Evolutionary conservation across 2,797 vertebrate species (phyloP).

Genomic region (Dipus sagitta): DNA sequence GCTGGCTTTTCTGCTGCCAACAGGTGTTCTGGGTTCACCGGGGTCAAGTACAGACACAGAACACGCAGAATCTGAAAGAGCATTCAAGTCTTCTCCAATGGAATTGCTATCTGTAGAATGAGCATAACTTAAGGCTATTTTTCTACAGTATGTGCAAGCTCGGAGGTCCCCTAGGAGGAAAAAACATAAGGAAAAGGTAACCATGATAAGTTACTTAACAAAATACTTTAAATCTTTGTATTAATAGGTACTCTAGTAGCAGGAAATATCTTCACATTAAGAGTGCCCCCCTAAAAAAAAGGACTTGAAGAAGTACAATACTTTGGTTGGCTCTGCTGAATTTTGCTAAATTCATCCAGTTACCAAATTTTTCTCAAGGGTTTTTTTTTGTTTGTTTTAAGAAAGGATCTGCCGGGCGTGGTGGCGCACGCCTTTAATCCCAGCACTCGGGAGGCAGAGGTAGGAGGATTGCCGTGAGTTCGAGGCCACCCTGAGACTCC

Average conservation of each 20-base stretch:
- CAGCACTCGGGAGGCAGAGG: too few species aligned
- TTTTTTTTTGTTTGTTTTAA: too few species aligned
- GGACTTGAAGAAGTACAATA: conserved; percentile 27
- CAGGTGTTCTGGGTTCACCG: conserved; percentile 95
- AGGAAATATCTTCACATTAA: conserved; percentile 50
- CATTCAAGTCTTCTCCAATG: conserved; percentile 96
- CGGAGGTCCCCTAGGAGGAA: conserved; percentile 93
- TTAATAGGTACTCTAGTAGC: conserved; percentile 50
- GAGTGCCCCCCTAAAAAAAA: neutral
- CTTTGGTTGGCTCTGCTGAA: conserved; percentile 23
- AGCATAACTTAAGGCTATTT: conserved; percentile 97
- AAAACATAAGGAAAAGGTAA: conserved; percentile 55
- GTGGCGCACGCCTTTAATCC: too few species aligned
- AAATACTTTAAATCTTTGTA: conserved; percentile 58
- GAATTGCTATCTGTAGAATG: conserved; percentile 96
- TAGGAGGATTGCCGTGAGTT: too few species aligned
- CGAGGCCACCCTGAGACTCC: too few species aligned
- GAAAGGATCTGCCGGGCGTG: too few species aligned
- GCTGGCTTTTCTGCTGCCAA: conserved; percentile 96
- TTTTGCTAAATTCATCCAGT: conserved; percentile 52
- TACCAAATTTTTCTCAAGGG: neutral
- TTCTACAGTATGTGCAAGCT: conserved; percentile 98
- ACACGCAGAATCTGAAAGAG: conserved; percentile 93
- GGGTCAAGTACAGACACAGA: conserved; percentile 94
- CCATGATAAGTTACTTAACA: conserved; percentile 15